A percentile compares a stretch with the other conserved stretches of the same genome.
phyloP scores from a whole-genome alignment of 2,888 invertebrate species.

The Petrophora chlorosata region DNA sequence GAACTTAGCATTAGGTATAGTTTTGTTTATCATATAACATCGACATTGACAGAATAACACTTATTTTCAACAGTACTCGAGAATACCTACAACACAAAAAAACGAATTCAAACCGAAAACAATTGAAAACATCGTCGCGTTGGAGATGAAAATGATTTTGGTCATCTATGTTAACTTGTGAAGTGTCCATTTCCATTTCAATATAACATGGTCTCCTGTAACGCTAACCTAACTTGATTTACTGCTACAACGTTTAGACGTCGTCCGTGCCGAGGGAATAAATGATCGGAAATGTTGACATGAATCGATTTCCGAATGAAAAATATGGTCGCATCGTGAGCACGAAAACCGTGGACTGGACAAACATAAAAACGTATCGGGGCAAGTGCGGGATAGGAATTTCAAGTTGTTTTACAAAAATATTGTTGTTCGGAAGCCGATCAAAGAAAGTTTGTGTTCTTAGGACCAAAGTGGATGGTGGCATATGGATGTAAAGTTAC shows the following conservation, averaged over 20 bases:
- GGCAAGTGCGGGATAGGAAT: conserved; percentile 1
- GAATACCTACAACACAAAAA: too few relatives aligned
- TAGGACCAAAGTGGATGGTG: conserved; percentile 11
- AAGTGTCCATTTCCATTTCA: too few relatives aligned
- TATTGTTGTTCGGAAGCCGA: conserved; percentile 14
- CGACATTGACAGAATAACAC: too few relatives aligned
- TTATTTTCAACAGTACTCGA: too few relatives aligned
- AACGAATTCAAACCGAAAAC: too few relatives aligned
- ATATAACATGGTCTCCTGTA: too few relatives aligned
- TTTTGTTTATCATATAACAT: too few relatives aligned
- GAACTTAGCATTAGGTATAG: too few relatives aligned
- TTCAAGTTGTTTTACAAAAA: conserved; percentile 19
- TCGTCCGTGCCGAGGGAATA: conserved; percentile 18
- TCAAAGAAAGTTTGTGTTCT: conserved; percentile 20
- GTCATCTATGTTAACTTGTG: too few relatives aligned
- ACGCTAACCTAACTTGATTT: conserved; percentile 7
- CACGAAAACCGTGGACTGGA: background rate
- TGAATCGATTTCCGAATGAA: conserved; percentile 31
- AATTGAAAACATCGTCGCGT: too few relatives aligned
- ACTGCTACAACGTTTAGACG: conserved; percentile 13
- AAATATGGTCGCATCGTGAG: conserved; percentile 27
- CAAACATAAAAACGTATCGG: conserved; percentile 8
- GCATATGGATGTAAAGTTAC: conserved; percentile 2
- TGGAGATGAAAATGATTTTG: too few relatives aligned
- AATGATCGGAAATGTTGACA: conserved; percentile 28